Percentiles rank a stretch among this genome's conserved stretches.
These are phyloP conservation scores for Cossypha heuglini DNA, from an alignment of 2,797 vertebrate genomes.

Conservation along the genomic window DNA sequence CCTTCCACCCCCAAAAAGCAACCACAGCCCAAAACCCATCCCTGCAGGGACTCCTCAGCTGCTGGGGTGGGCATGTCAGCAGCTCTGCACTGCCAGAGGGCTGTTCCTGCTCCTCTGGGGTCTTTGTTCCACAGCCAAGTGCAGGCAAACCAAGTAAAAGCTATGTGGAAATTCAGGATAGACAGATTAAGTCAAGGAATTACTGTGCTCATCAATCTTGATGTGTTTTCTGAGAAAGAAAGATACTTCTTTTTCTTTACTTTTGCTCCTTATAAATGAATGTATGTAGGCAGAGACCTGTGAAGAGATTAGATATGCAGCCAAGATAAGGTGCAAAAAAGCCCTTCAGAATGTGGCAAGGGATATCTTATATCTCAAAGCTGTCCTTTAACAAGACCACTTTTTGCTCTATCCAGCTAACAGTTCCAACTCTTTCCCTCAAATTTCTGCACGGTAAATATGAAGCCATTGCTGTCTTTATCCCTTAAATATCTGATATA, in stretches of 20 bases:
- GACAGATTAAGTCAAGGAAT: not conserved
- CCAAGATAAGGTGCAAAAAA: not conserved
- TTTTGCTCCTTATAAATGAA: not conserved
- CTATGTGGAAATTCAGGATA: not conserved
- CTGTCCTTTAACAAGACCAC: not conserved
- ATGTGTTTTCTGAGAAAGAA: not conserved
- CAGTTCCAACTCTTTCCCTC: not conserved
- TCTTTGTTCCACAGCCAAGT: not conserved
- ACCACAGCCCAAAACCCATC: fast-evolving
- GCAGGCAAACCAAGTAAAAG: not conserved
- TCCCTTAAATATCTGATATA: not conserved
- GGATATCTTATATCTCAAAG: not conserved
- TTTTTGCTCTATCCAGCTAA: not conserved
- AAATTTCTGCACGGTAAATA: not conserved
- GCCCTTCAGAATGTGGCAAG: fast-evolving
- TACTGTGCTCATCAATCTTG: not conserved
- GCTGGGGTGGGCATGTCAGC: not conserved
- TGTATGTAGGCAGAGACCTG: not conserved
- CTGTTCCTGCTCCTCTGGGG: not conserved
- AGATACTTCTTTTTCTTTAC: not conserved
- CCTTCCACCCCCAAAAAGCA: not conserved
- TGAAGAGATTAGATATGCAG: not conserved
- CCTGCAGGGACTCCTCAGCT: not conserved
- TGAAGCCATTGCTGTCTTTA: not conserved
- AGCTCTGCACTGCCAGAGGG: not conserved